phyloP scores from a whole-genome alignment of 1,140 invertebrate species.

The Lepidotrigona ventralis region DNA sequence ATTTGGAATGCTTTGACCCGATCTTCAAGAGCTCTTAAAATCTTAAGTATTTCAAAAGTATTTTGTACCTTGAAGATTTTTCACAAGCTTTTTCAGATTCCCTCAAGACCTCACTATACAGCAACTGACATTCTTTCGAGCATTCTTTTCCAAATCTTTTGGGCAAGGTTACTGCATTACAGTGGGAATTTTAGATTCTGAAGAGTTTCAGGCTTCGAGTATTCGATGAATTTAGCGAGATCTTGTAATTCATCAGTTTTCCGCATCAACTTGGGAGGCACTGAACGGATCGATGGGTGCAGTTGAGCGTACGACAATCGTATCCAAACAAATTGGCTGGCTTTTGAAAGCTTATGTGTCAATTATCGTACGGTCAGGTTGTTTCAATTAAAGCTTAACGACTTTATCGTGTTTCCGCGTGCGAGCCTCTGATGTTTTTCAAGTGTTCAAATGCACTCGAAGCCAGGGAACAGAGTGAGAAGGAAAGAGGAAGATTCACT shows the following conservation, averaged over 20 bases:
- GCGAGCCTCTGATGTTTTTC: constrained; percentile 33
- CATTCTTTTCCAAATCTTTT: neutral
- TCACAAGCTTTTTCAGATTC: neutral
- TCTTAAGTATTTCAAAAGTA: neutral
- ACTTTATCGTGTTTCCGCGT: constrained; percentile 43
- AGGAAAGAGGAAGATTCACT: neutral
- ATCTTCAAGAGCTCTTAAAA: neutral
- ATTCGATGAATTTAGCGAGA: neutral
- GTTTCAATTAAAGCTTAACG: constrained; percentile 53
- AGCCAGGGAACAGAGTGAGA: neutral
- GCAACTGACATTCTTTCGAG: neutral
- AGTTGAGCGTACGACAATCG: constrained; percentile 53
- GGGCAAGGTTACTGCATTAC: neutral
- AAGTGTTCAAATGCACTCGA: constrained; percentile 2
- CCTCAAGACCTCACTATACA: neutral
- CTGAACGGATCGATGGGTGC: constrained; percentile 50
- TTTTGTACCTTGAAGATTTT: neutral
- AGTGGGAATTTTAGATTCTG: neutral
- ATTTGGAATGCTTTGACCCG: neutral
- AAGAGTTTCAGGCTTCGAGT: neutral
- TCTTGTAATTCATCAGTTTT: constrained; percentile 33
- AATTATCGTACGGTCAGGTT: constrained; percentile 55
- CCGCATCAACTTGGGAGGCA: constrained; percentile 31
- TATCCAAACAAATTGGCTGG: constrained; percentile 56
- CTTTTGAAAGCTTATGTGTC: constrained; percentile 55